A percentile compares a stretch with the other conserved stretches of the same genome.
These are phyloP conservation scores for Drosophila bipectinata DNA, from an alignment of 1,140 invertebrate genomes.

Conservation along the genomic window DNA sequence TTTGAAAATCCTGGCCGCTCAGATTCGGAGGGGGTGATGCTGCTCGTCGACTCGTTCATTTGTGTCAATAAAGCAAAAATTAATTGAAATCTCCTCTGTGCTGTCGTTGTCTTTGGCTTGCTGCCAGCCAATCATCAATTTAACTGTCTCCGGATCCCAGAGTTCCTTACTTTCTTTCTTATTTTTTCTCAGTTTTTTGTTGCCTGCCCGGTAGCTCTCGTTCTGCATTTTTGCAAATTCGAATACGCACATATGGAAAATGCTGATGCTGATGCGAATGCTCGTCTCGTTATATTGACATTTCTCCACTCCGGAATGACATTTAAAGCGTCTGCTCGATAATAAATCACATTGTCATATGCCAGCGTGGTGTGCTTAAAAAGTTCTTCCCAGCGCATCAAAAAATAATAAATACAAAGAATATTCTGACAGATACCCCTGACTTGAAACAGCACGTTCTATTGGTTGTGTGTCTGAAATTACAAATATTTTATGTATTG, in stretches of 20 bases:
- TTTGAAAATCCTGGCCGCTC: constrained; percentile 10
- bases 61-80: constrained; percentile 72
- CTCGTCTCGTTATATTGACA: constrained; percentile 70
- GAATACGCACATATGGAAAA: constrained; percentile 17
- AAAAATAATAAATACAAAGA: constrained; percentile 9
- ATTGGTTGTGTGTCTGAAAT: constrained; percentile 62
- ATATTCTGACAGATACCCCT: constrained; percentile 26
- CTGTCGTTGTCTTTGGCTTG: constrained; percentile 17
- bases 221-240: constrained; percentile 41
- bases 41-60: constrained; percentile 52
- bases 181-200: constrained; percentile 2
- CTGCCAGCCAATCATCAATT: constrained; percentile 72
- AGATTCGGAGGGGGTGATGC: constrained; percentile 6
- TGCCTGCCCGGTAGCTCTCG: constrained; percentile 3
- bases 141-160: constrained; percentile 44
- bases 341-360: constrained; percentile 79
- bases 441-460: constrained; percentile 33
- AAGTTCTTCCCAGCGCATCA: constrained; percentile 37
- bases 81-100: constrained; percentile 72
- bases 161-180: constrained; percentile 33
- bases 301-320: constrained; percentile 64
- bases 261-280: constrained; percentile 58
- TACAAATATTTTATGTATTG: constrained; percentile 59
- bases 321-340: constrained; percentile 74
- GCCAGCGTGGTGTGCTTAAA: constrained; percentile 49